Evolutionary conservation across 2,888 invertebrate species (phyloP).

Genomic region (Thecocarcelia acutangulata): DNA sequence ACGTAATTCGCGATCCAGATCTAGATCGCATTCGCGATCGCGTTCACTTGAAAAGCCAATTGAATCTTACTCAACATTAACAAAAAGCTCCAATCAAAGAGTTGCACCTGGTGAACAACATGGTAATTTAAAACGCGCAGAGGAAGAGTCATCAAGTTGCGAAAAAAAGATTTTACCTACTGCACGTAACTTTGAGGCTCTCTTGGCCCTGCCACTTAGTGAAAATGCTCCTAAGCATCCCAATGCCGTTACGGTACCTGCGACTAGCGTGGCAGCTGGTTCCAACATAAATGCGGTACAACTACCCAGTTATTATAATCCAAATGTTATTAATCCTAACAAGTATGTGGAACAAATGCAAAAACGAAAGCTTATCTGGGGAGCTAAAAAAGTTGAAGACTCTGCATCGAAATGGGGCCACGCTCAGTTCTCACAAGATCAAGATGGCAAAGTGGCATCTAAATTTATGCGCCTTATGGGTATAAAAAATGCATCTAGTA

Average conservation of each 20-base stretch:
- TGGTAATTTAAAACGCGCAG: constrained; percentile 24
- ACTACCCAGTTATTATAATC: constrained; percentile 88
- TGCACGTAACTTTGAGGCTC: constrained; percentile 71
- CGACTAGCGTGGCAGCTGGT: constrained; percentile 61
- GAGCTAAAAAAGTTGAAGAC: constrained; percentile 85
- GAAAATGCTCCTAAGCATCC: constrained; percentile 78
- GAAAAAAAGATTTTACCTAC: constrained; percentile 59
- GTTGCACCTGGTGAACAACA: constrained; percentile 24
- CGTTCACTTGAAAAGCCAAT: constrained; percentile 64
- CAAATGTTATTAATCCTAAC: constrained; percentile 87
- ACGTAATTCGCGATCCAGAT: constrained; percentile 49
- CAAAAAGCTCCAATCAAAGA: constrained; percentile 36
- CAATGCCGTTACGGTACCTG: constrained; percentile 74
- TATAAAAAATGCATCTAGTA: constrained; percentile 82
- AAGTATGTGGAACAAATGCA: constrained; percentile 94
- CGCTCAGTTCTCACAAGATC: constrained; percentile 93
- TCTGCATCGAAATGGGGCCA: constrained; percentile 86
- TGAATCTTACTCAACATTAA: constrained; percentile 18
- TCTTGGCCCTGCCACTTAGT: constrained; percentile 75
- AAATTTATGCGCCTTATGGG: constrained; percentile 99
- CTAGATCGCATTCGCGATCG: constrained; percentile 67
- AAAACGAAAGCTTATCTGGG: constrained; percentile 95
- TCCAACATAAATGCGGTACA: constrained; percentile 71
- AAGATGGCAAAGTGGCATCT: constrained; percentile 94
- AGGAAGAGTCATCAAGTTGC: constrained; percentile 16